Evolutionary conservation across 2,797 vertebrate genomes (phyloP).

Genomic region (Petrocephalus sullivani): DNA sequence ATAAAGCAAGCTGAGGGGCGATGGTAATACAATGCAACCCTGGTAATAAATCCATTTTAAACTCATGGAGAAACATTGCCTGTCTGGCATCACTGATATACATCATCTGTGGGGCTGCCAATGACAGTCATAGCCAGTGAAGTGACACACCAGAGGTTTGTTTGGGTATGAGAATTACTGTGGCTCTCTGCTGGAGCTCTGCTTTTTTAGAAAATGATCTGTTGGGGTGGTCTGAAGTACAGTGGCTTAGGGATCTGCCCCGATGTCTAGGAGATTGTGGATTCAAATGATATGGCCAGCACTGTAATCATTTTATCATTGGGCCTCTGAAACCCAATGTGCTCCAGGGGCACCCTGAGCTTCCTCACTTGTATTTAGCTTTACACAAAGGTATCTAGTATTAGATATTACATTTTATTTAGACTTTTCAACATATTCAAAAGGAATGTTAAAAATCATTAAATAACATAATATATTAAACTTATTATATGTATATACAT

Average conservation of each 20-base stretch:
- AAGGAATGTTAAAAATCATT: background rate
- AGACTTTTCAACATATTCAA: background rate
- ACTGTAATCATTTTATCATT: background rate
- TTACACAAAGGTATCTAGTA: background rate
- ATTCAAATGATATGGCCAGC: background rate
- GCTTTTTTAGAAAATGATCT: background rate
- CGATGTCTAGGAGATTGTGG: background rate
- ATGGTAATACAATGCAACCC: conserved; percentile 16
- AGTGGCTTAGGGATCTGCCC: background rate
- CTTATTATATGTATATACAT: background rate
- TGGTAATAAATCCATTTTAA: conserved; percentile 25
- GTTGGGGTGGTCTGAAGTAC: background rate
- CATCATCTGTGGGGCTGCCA: background rate
- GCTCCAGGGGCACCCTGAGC: background rate
- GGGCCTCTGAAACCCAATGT: background rate
- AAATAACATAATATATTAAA: background rate
- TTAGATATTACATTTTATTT: background rate
- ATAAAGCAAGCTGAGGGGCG: conserved; percentile 25
- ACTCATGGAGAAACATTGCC: background rate
- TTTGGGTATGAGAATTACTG: background rate
- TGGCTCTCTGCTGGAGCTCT: background rate
- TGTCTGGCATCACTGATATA: background rate
- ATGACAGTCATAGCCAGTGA: conserved; percentile 10
- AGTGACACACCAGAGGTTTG: conserved; percentile 8
- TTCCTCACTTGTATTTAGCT: background rate